Evolutionary conservation across 2,888 invertebrate species (phyloP), one percentile per base, ranked within the genome.

Genomic region (Lasius fuliginosus): DNA sequence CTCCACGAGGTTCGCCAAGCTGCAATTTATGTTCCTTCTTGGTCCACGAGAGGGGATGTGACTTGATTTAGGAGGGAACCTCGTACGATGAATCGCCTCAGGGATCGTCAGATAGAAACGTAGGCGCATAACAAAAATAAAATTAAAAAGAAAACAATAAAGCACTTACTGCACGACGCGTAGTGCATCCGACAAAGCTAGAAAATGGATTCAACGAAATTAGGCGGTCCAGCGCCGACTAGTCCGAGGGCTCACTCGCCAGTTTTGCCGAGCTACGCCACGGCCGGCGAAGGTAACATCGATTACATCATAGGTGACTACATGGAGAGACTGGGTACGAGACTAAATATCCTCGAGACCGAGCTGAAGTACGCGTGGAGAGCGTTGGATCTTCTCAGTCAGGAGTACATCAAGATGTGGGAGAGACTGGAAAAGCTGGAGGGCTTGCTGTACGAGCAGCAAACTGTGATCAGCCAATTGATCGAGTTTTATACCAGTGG

Each of bases 331-430:
- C 96, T 98, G 76, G 98, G 98, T 18, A 98, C 98, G 40, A 96
- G 98, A 53, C 96, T 99, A 85, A 98, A 97, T 93, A 97, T 98
- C 91, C 96, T 99, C 18, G 98, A 99, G 95, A 98, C 98, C 3
- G 98, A 99, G 95, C 96, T 99, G 69, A 98, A 98, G 93, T 98
- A 98, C 94, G 98, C 99, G 27, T 99, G 98, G 98, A 96, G 98
- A 88, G 98, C 98, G 3, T 96, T 99, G 82, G 98, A 99, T 94
- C 96, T 99, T 76, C 96, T 99, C 49, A 98, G 98, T 58, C 98
- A 98, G 93, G 99, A 99, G 94, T 99, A 98, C 93, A 98, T 98
- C 76, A 98, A 98, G 94, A 99, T 99, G 97, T 99, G 98, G 98
- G 98, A 98, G 93, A 96, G 98, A 65, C 95, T 99, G 85, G 98